These are phyloP conservation scores for Orthosia gracilis DNA, from an alignment of 2,888 invertebrate species.

Conservation along the genomic window DNA sequence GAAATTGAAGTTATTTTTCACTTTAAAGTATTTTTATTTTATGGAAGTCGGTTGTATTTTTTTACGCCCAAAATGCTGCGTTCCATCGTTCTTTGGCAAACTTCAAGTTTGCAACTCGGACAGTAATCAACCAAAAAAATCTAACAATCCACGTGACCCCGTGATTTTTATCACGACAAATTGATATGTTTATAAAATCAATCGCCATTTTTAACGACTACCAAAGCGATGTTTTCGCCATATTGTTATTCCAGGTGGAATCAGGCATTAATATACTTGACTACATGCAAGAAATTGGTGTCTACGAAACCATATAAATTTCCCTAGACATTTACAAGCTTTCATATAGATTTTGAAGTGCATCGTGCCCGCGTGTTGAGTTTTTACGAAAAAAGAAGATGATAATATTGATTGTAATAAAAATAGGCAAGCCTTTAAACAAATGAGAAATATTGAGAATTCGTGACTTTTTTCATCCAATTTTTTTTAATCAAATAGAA, in stretches of 20 bases:
- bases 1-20: too few species aligned
- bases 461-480: too few species aligned
- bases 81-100: too few species aligned
- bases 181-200: background rate
- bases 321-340: background rate
- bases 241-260: background rate
- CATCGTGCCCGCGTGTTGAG: background rate
- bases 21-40: too few species aligned
- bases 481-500: background rate
- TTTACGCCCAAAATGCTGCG: too few species aligned
- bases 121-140: too few species aligned
- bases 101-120: too few species aligned
- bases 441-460: background rate
- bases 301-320: too few species aligned
- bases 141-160: too few species aligned
- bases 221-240: background rate
- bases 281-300: too few species aligned
- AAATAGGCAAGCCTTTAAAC: background rate
- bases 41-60: too few species aligned
- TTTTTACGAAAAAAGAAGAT: constrained; percentile 9
- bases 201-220: background rate
- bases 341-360: constrained; percentile 17
- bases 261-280: background rate
- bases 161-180: background rate
- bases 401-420: background rate